Conservation (phyloP, 2,113 vertebrate genomes). For the Orcinus orca region DNA sequence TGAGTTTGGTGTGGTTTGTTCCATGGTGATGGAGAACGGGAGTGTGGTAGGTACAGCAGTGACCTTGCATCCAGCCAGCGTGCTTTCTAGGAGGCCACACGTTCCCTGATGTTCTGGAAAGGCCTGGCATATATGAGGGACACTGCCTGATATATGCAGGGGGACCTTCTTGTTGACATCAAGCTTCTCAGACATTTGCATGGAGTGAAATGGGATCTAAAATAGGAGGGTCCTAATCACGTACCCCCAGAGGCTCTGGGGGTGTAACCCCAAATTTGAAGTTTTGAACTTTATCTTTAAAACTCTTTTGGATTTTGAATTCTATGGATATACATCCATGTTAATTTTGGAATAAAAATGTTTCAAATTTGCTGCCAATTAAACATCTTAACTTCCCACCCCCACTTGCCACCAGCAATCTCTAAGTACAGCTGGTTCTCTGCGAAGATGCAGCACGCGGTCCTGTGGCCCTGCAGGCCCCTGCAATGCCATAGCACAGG, state of each 20-base stretch:
- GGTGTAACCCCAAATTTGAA: not conserved
- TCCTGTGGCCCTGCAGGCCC: too few relatives aligned
- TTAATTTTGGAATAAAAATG: not conserved
- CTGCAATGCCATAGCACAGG: accelerated
- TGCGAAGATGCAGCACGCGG: accelerated
- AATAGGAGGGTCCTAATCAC: not conserved
- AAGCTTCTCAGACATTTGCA: not conserved
- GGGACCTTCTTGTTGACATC: not conserved
- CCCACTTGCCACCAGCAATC: not conserved
- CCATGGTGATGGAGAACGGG: accelerated
- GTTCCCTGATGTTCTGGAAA: not conserved
- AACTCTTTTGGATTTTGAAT: not conserved
- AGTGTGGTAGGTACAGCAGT: accelerated
- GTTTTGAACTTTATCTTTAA: not conserved
- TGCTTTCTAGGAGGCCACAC: not conserved
- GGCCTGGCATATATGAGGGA: too few relatives aligned
- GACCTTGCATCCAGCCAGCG: not conserved
- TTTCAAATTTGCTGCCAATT: not conserved
- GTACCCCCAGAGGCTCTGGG: not conserved
- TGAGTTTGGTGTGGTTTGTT: not conserved
- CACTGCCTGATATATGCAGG: not conserved
- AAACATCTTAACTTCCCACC: not conserved
- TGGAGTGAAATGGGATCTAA: not conserved
- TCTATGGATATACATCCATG: not conserved
- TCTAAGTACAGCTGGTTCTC: not conserved